A percentile compares a stretch with the other conserved stretches of the same genome.
phyloP scores from a whole-genome alignment of 2,888 invertebrate genomes.

The Drosophila siamana region DNA sequence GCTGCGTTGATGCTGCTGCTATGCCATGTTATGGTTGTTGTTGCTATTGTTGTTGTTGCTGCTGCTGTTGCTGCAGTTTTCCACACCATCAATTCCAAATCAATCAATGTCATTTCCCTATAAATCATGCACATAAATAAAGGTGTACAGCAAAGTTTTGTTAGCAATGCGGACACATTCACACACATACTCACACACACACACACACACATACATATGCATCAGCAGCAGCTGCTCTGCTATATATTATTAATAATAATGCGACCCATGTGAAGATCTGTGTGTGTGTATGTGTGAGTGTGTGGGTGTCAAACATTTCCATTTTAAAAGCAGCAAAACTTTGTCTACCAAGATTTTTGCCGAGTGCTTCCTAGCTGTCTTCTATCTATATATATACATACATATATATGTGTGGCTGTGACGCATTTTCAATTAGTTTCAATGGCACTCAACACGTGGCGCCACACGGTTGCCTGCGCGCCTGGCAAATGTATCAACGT shows the following conservation, averaged over 20 bases:
- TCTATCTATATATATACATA: conserved; percentile 14
- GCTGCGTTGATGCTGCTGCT: conserved; percentile 13
- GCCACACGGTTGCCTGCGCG: conserved; percentile 29
- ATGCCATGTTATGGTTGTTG: not conserved
- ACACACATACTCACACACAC: conserved; percentile 7
- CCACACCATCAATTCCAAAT: conserved; percentile 75
- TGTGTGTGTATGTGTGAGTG: conserved; percentile 21
- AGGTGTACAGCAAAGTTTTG: conserved; percentile 58
- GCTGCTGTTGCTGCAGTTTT: conserved; percentile 53
- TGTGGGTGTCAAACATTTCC: conserved; percentile 48
- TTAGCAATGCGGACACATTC: conserved; percentile 20
- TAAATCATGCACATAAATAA: conserved; percentile 78
- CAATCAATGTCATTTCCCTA: conserved; percentile 75
- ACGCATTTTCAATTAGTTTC: conserved; percentile 77
- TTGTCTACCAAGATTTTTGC: conserved; percentile 63
- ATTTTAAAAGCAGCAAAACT: conserved; percentile 69
- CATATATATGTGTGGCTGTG: conserved; percentile 33
- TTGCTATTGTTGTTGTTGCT: not conserved
- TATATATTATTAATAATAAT: conserved; percentile 73
- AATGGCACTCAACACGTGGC: conserved; percentile 71
- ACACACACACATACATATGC: conserved; percentile 34
- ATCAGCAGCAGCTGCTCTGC: conserved; percentile 66
- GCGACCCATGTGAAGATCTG: conserved; percentile 27
- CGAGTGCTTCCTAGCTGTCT: conserved; percentile 29
- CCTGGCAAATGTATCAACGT: conserved; percentile 70